phyloP scores from a whole-genome alignment of 2,888 invertebrate genomes.

The Temnothorax rugatulus region DNA sequence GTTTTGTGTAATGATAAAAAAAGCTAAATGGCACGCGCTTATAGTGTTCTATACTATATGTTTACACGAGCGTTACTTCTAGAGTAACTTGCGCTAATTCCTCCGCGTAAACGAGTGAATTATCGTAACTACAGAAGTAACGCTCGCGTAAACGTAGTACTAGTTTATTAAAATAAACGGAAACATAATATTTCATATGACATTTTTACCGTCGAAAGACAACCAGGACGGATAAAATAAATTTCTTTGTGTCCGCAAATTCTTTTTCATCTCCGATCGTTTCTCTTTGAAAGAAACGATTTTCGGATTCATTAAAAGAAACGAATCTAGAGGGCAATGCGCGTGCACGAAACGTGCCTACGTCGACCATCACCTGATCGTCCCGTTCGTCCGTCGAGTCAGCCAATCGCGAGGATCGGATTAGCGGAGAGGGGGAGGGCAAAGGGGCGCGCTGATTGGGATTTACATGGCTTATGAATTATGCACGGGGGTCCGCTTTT shows the following conservation, averaged over 20 bases:
- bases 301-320: background rate
- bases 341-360: background rate
- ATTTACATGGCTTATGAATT: slow-evolving; percentile 44
- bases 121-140: too few species aligned
- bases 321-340: background rate
- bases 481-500: slow-evolving; percentile 19
- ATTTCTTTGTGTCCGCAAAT: background rate
- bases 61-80: too few species aligned
- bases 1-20: too few species aligned
- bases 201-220: background rate
- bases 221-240: background rate
- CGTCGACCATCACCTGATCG: slow-evolving; percentile 1
- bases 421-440: background rate
- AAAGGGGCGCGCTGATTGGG: slow-evolving; percentile 16
- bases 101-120: too few species aligned
- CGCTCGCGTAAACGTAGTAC: too few species aligned
- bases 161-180: too few species aligned
- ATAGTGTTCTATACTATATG: too few species aligned
- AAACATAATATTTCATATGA: background rate
- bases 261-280: background rate
- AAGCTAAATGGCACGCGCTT: too few species aligned
- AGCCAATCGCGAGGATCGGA: slow-evolving; percentile 30
- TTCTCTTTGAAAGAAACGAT: background rate
- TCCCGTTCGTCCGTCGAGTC: background rate
- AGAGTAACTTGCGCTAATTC: too few species aligned